Evolutionary conservation across 2,797 vertebrate species (phyloP).

Genomic region (Argentina silus): DNA sequence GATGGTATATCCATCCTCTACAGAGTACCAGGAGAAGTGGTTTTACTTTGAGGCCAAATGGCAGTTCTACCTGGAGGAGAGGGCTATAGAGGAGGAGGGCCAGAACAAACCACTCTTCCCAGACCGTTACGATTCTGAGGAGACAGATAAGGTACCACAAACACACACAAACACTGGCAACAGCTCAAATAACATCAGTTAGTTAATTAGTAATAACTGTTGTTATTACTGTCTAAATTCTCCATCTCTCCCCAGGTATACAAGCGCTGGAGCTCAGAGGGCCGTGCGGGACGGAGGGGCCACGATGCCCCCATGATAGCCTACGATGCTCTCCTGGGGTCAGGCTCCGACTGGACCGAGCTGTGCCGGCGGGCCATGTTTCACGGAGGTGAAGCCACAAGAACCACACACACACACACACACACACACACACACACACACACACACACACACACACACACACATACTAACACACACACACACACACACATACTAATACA

Average conservation of each 20-base stretch:
- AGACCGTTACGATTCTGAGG: slow-evolving; percentile 84
- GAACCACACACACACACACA: too few relatives aligned
- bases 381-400: slow-evolving; percentile 84
- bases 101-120: slow-evolving; percentile 84
- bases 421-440: too few relatives aligned
- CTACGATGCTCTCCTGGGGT: slow-evolving; percentile 90
- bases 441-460: too few relatives aligned
- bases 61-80: slow-evolving; percentile 97
- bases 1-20: slow-evolving; percentile 13
- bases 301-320: slow-evolving; percentile 98
- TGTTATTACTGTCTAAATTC: neutral
- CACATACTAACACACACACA: too few relatives aligned
- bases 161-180: neutral
- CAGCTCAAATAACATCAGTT: too few relatives aligned
- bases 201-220: too few relatives aligned
- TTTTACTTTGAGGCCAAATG: slow-evolving; percentile 99
- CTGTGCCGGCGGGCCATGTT: slow-evolving; percentile 93
- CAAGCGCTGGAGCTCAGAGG: slow-evolving; percentile 96
- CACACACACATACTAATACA: too few relatives aligned
- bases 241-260: slow-evolving; percentile 77
- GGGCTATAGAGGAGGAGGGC: slow-evolving; percentile 86
- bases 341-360: slow-evolving; percentile 86
- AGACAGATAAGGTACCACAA: slow-evolving; percentile 88
- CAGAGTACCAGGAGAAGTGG: slow-evolving; percentile 98
- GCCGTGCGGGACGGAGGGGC: slow-evolving; percentile 86